These are phyloP conservation scores for Nebria brevicollis DNA, from an alignment of 2,888 invertebrate genomes.

Conservation along the genomic window DNA sequence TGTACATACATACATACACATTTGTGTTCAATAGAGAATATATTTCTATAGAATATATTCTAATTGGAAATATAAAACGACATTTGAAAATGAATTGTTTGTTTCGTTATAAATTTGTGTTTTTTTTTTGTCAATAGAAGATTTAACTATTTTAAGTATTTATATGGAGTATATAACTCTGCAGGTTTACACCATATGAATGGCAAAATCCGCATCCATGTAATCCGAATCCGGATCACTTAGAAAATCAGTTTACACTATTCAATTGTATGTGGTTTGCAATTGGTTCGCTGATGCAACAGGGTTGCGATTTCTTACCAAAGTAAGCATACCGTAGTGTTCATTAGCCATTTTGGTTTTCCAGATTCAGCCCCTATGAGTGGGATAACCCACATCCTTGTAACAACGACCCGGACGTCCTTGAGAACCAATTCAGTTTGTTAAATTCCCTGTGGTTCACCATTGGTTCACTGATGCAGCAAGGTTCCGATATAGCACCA, in stretches of 20 bases:
- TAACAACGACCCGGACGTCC: slow-evolving; percentile 83
- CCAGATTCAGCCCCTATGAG: slow-evolving; percentile 92
- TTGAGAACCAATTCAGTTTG: slow-evolving; percentile 91
- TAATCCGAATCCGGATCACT: slow-evolving; percentile 80
- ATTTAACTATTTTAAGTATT: neutral
- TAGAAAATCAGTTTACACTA: slow-evolving; percentile 92
- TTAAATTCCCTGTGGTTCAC: slow-evolving; percentile 96
- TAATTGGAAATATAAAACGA: no score
- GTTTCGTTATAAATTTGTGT: no score
- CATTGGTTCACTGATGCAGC: slow-evolving; percentile 91
- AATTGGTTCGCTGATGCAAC: slow-evolving; percentile 94
- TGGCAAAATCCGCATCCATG: slow-evolving; percentile 92
- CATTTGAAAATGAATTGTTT: no score
- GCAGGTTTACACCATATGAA: slow-evolving; percentile 94
- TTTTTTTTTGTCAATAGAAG: no score
- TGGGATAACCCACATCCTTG: slow-evolving; percentile 90
- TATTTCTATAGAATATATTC: no score
- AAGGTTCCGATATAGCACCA: slow-evolving; percentile 92
- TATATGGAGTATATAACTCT: slow-evolving; percentile 28
- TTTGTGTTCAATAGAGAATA: no score
- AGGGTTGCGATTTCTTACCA: slow-evolving; percentile 94
- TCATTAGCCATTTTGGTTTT: slow-evolving; percentile 47
- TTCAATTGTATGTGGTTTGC: slow-evolving; percentile 98
- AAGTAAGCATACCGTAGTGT: slow-evolving; percentile 73
- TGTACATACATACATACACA: no score